A percentile compares a stretch with the other conserved stretches of the same genome.
These are phyloP conservation scores for Muscicapa striata DNA, from an alignment of 2,797 vertebrate genomes.

Conservation along the genomic window DNA sequence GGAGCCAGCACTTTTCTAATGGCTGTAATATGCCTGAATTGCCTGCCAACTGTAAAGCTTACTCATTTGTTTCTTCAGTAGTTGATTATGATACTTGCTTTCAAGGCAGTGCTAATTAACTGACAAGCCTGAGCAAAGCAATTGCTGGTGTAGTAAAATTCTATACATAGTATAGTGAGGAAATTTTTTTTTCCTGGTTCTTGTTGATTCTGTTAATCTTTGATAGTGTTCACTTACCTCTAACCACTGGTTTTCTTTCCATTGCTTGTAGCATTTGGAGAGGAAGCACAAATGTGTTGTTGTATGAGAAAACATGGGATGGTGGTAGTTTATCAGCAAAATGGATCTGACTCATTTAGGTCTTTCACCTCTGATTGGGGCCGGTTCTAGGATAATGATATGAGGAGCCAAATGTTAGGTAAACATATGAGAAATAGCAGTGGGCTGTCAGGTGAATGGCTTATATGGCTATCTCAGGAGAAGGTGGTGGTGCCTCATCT, in stretches of 20 bases:
- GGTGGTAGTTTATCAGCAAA: not conserved
- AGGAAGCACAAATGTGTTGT: not conserved
- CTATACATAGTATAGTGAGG: rapidly evolving
- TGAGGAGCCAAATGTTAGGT: not conserved
- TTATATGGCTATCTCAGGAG: not conserved
- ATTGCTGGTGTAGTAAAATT: not conserved
- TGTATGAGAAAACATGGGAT: not conserved
- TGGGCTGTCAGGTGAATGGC: not conserved
- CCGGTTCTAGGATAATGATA: not conserved
- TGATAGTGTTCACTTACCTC: not conserved
- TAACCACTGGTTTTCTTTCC: not conserved
- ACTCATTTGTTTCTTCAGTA: not conserved
- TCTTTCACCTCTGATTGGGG: not conserved
- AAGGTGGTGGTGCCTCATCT: not conserved
- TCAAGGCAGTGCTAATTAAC: not conserved
- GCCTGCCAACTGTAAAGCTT: not conserved
- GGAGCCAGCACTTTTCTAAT: not conserved
- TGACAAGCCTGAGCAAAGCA: not conserved
- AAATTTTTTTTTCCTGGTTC: not conserved
- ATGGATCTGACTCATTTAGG: not conserved
- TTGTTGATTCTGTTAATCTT: not conserved
- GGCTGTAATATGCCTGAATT: not conserved
- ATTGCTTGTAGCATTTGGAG: not conserved
- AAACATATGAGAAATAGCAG: not conserved
- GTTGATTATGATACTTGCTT: not conserved